Evolutionary conservation across 2,113 vertebrate species (phyloP).

Genomic region (Pundamilia nyererei): DNA sequence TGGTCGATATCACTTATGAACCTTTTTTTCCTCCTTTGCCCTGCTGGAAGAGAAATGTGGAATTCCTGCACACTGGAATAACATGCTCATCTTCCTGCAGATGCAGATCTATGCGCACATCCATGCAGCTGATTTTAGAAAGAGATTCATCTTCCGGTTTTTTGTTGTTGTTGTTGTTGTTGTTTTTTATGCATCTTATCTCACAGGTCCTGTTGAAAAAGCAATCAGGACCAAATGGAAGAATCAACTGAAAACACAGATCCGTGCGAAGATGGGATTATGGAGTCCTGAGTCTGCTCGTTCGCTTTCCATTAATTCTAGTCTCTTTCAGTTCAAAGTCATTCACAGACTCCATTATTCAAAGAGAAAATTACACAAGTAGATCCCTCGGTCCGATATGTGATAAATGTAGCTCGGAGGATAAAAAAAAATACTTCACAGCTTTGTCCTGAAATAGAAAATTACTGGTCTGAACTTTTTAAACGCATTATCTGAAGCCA

Average conservation of each 20-base stretch:
- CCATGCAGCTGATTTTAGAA: neutral
- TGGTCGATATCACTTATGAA: neutral
- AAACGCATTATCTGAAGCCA: neutral
- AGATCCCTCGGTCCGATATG: neutral
- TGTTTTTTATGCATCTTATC: neutral
- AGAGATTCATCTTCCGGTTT: neutral
- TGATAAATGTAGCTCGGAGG: constrained; percentile 45
- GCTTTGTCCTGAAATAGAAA: constrained; percentile 29
- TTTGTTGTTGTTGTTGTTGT: neutral
- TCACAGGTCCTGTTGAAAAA: neutral
- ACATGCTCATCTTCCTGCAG: neutral
- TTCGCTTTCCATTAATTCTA: constrained; percentile 42
- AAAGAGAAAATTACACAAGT: constrained; percentile 37
- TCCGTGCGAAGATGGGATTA: neutral
- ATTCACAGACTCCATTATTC: constrained; percentile 53
- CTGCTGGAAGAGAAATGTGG: neutral
- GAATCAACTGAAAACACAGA: neutral
- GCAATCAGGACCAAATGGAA: neutral
- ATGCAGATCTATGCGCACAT: neutral
- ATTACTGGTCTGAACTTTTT: constrained; percentile 6
- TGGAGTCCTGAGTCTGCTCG: neutral
- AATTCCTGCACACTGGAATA: neutral
- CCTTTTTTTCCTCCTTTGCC: neutral
- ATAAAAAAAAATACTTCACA: constrained; percentile 7
- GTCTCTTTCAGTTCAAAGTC: constrained; percentile 48